Percentiles rank a stretch among this genome's conserved stretches.
phyloP scores from a whole-genome alignment of 2,888 invertebrate genomes.

The Yponomeuta malinellus region DNA sequence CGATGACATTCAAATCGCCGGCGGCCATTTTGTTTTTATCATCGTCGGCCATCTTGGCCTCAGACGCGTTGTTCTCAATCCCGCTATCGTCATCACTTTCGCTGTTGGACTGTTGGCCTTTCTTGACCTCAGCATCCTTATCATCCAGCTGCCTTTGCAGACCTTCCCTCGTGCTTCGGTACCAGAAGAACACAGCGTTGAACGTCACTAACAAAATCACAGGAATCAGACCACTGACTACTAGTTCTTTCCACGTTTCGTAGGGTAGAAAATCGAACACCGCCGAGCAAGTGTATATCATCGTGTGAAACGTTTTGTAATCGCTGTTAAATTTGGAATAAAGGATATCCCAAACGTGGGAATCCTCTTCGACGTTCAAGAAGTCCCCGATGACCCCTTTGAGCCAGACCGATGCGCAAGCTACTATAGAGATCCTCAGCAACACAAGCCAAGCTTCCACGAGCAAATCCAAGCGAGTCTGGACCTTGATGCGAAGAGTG shows the following conservation, averaged over 20 bases:
- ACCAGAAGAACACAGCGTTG: background rate
- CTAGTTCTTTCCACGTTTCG: constrained; percentile 65
- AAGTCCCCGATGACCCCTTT: constrained; percentile 56
- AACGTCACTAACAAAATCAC: constrained; percentile 23
- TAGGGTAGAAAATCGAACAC: constrained; percentile 84
- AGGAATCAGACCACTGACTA: constrained; percentile 76
- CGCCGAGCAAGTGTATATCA: constrained; percentile 85
- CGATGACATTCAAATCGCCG: background rate
- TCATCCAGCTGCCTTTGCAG: background rate
- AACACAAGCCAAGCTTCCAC: constrained; percentile 45
- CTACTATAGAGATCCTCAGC: constrained; percentile 36
- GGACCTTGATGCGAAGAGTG: constrained; percentile 44
- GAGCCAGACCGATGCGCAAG: constrained; percentile 45
- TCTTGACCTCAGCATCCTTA: constrained; percentile 18
- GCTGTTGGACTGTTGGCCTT: too few relatives aligned
- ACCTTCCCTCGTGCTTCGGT: background rate
- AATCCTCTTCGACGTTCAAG: constrained; percentile 66
- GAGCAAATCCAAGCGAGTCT: constrained; percentile 41
- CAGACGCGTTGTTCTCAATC: constrained; percentile 66
- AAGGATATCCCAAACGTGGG: constrained; percentile 83
- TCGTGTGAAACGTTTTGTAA: constrained; percentile 83
- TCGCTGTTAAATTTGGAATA: constrained; percentile 78
- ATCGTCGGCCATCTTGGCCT: constrained; percentile 19
- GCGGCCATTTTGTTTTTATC: constrained; percentile 1
- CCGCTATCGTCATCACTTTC: constrained; percentile 61